These are phyloP conservation scores for Pseudomyrmex gracilis DNA, from an alignment of 1,140 invertebrate genomes.

Conservation along the genomic window DNA sequence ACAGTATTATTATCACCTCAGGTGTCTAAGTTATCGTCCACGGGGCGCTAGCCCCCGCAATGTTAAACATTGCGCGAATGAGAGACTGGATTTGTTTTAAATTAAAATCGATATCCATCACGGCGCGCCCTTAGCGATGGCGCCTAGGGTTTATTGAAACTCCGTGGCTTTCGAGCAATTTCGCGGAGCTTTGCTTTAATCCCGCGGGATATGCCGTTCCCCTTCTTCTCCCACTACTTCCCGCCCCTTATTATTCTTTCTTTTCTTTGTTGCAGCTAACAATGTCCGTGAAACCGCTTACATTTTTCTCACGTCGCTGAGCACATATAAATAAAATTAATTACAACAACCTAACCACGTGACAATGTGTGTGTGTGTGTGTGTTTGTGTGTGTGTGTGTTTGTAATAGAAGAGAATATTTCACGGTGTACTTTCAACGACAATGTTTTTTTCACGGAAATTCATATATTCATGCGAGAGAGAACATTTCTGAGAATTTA, in stretches of 20 bases:
- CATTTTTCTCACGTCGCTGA: slow-evolving; percentile 27
- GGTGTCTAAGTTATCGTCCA: not conserved
- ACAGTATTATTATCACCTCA: not conserved
- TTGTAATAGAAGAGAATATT: not conserved
- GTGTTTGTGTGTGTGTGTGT: too few species aligned
- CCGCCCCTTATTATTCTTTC: slow-evolving; percentile 38
- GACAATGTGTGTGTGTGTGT: too few species aligned
- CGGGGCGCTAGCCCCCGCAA: not conserved
- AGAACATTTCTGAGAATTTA: slow-evolving; percentile 27
- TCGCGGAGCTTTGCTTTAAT: slow-evolving; percentile 81
- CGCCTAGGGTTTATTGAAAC: slow-evolving; percentile 78
- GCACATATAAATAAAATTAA: slow-evolving; percentile 35
- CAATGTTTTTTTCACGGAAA: not conserved
- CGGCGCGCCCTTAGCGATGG: slow-evolving; percentile 49
- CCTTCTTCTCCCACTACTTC: slow-evolving; percentile 51
- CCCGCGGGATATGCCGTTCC: slow-evolving; percentile 73
- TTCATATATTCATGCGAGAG: not conserved
- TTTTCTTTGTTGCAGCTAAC: slow-evolving; percentile 27
- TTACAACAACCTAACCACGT: not conserved
- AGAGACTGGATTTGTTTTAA: slow-evolving; percentile 74
- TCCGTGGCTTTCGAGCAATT: slow-evolving; percentile 80
- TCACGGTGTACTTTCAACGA: not conserved
- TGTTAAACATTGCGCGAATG: slow-evolving; percentile 48
- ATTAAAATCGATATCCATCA: slow-evolving; percentile 78
- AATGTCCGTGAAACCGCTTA: slow-evolving; percentile 7